phyloP scores from a whole-genome alignment of 2,113 vertebrate genomes.

The Sinocyclocheilus anshuiensis region DNA sequence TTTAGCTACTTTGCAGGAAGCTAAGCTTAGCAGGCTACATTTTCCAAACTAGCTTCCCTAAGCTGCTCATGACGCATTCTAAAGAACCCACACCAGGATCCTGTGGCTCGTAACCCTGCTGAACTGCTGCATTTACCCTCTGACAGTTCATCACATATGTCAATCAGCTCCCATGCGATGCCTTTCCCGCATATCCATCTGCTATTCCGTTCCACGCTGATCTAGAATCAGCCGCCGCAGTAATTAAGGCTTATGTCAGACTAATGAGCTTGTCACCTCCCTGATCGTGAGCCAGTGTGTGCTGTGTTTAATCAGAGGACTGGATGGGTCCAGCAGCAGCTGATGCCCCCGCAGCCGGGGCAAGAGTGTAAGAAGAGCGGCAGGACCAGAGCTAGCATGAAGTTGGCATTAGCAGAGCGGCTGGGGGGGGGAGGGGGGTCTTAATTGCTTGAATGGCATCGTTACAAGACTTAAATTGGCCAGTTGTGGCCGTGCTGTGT shows the following conservation, averaged over 20 bases:
- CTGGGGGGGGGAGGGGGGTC: constrained; percentile 33
- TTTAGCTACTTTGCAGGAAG: neutral
- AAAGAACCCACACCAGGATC: neutral
- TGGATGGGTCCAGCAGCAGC: constrained; percentile 40
- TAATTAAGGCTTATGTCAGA: constrained; percentile 34
- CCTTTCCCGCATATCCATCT: constrained; percentile 8
- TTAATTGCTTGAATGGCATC: constrained; percentile 58
- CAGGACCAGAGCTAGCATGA: neutral
- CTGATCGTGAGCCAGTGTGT: constrained; percentile 41
- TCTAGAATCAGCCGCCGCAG: constrained; percentile 38
- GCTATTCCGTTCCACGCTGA: constrained; percentile 15
- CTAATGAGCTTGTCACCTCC: constrained; percentile 43
- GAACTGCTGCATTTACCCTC: constrained; percentile 7
- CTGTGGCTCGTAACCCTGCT: constrained; percentile 7
- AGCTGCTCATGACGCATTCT: neutral
- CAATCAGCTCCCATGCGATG: constrained; percentile 26
- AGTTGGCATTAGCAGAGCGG: constrained; percentile 1
- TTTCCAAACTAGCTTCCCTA: neutral
- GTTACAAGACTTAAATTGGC: constrained; percentile 54
- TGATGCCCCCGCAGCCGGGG: constrained; percentile 35
- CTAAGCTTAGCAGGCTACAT: neutral
- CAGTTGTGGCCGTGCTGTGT: constrained; percentile 50
- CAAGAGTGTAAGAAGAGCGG: constrained; percentile 22
- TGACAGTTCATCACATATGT: constrained; percentile 21
- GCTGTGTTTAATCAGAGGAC: constrained; percentile 39